Conservation (phyloP, 2,888 invertebrate genomes). For the Siphlonurus alternatus region DNA sequence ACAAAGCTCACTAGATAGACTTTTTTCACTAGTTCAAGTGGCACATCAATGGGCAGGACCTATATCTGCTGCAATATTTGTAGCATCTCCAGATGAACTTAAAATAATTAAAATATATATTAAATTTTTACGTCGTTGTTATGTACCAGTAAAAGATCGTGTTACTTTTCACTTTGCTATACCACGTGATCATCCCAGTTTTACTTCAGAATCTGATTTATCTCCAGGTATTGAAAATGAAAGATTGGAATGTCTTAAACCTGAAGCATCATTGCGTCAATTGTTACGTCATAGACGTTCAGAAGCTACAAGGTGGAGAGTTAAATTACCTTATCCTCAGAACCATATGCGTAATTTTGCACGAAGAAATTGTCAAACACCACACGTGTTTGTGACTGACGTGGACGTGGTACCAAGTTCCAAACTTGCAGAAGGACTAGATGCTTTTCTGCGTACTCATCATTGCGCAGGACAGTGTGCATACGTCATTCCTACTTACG, state of each 20-base stretch:
- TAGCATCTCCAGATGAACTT: conserved; percentile 43
- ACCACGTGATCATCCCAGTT: conserved; percentile 6
- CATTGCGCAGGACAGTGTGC: conserved; percentile 45
- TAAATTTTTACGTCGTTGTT: conserved; percentile 57
- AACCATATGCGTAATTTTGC: conserved; percentile 79
- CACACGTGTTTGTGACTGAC: conserved; percentile 67
- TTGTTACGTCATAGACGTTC: conserved; percentile 40
- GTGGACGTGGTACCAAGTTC: conserved; percentile 73
- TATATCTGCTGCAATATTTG: conserved; percentile 63
- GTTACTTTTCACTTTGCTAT: conserved; percentile 24
- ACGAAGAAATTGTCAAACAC: conserved; percentile 62
- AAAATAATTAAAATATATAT: conserved; percentile 54
- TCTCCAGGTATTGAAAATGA: conserved; percentile 2
- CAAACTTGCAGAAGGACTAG: conserved; percentile 50
- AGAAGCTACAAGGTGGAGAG: conserved; percentile 53
- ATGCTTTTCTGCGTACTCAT: conserved; percentile 41
- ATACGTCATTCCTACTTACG: conserved; percentile 81
- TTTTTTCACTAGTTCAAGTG: conserved; percentile 59
- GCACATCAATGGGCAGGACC: conserved; percentile 73
- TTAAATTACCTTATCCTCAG: conserved; percentile 67
- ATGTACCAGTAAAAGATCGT: conserved; percentile 49
- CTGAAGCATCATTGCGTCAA: conserved; percentile 41
- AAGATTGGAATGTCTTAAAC: conserved; percentile 43
- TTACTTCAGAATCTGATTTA: neutral
- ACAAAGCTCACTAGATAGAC: conserved; percentile 67